Evolutionary conservation across 2,113 vertebrate genomes (phyloP).

Genomic region (Neodon shergylaensis): DNA sequence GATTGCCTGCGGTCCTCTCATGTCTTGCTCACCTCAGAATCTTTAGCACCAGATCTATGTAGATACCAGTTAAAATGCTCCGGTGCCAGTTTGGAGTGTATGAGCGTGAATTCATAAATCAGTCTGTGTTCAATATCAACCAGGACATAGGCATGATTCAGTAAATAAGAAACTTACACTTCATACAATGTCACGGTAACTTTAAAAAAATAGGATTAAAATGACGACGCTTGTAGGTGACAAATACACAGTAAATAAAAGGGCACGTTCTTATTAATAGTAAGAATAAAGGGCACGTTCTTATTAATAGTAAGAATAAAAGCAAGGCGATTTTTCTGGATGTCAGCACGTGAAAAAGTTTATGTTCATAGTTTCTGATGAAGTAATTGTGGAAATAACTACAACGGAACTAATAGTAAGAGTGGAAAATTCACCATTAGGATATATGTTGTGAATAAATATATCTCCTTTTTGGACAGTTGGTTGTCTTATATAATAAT

Average conservation of each 20-base stretch:
- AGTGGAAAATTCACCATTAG: background rate
- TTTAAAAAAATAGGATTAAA: slow-evolving; percentile 12
- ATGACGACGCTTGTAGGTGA: background rate
- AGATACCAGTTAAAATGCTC: background rate
- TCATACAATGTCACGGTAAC: background rate
- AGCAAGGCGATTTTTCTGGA: background rate
- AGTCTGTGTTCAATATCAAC: background rate
- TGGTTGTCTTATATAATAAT: slow-evolving; percentile 6
- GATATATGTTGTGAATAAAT: background rate
- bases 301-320: background rate
- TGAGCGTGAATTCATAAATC: background rate
- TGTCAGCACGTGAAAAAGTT: background rate
- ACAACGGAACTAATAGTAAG: background rate
- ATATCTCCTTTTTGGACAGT: background rate
- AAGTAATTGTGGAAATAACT: background rate
- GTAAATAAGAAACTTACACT: background rate
- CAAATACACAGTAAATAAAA: background rate
- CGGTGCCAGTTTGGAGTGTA: background rate
- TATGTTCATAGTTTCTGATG: background rate
- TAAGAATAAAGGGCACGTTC: background rate
- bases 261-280: background rate
- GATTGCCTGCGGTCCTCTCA: background rate
- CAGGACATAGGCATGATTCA: background rate
- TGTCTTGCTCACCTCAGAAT: background rate
- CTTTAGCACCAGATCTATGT: background rate